These are phyloP conservation scores for Drosophila acutilabella DNA, from an alignment of 2,888 invertebrate species.

Conservation along the genomic window DNA sequence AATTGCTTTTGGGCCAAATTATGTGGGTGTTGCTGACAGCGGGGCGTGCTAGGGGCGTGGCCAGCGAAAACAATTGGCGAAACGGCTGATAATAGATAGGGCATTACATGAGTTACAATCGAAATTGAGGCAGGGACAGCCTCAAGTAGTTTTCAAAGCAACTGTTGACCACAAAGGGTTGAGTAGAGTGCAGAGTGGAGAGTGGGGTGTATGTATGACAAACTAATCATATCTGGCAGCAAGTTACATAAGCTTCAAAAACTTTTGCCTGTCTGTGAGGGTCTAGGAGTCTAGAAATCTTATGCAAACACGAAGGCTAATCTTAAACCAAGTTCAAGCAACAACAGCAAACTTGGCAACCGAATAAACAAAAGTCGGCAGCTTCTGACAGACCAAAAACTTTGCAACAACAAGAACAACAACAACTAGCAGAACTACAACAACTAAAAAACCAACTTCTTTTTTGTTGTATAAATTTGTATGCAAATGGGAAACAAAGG, in stretches of 20 bases:
- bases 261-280: slow-evolving; percentile 2
- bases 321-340: slow-evolving; percentile 62
- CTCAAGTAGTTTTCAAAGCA: slow-evolving; percentile 6
- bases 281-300: slow-evolving; percentile 4
- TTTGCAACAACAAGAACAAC: slow-evolving; percentile 26
- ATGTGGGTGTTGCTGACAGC: slow-evolving; percentile 31
- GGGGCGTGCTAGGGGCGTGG: neutral
- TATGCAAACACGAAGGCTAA: slow-evolving; percentile 65
- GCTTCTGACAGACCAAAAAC: slow-evolving; percentile 40
- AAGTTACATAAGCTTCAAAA: slow-evolving; percentile 49
- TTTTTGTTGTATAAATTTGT: slow-evolving; percentile 67
- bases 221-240: slow-evolving; percentile 59
- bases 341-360: slow-evolving; percentile 64
- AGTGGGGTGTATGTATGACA: neutral
- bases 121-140: neutral
- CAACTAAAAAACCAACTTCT: neutral
- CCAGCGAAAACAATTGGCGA: slow-evolving; percentile 23
- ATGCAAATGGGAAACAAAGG: slow-evolving; percentile 73
- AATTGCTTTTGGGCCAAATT: slow-evolving; percentile 61
- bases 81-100: slow-evolving; percentile 25
- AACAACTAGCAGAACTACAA: neutral
- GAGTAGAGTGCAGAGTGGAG: neutral
- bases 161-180: neutral
- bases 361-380: slow-evolving; percentile 69
- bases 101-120: slow-evolving; percentile 21